Base-by-base conservation (phyloP, 2,113 vertebrate genomes). In the Sitta europaea region DNA sequence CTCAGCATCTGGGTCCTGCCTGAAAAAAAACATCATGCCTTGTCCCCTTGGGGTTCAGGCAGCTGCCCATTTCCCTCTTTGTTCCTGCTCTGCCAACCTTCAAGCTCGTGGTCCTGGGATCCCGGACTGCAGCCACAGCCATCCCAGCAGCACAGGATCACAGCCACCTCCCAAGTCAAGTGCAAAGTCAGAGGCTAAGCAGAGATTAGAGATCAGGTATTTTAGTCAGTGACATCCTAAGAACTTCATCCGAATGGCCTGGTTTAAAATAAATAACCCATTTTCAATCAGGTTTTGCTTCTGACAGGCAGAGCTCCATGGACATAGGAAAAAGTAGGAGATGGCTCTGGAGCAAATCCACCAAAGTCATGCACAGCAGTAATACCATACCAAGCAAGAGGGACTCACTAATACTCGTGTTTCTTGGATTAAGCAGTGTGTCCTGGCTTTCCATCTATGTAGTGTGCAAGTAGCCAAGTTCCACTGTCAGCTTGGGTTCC, bases 191-290 rank as follows among this genome's bases (percentile, higher is more conserved):
- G 71, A 48, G 71, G 92, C 81, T 96, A 95, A 96, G 38, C 54
- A 51, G 65, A 95, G 92, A 96, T 97, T 96, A 97, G 23, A 58
- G 86, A 93, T 96, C 92, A 90, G 66, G 66, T 95, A 94, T 95
- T 97, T 96, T 45, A 58, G 77, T 57, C 67, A 1, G 24, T 31
- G 68, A 48, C 80, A 51, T 94, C 75, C 71, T 92, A 96, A 97
- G 92, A 95, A 70, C 78, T 81, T 96, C 67, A 95, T 93, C 91
- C 3, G 0, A 77, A 53, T 3, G 3, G 48, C 77, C 71, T 92
- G 80, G 27, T 86, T 91, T 95, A 94, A 97, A 97, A 96, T 97
- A 97, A 94, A 82, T 53, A 96, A 88, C 80, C 66, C 47, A 61
- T 53, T 94, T 88, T 76, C 70, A 72, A 25, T 29, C 23, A n/a